These are phyloP conservation scores for Mylabris phalerata DNA, from an alignment of 1,140 invertebrate genomes.

Conservation along the genomic window DNA sequence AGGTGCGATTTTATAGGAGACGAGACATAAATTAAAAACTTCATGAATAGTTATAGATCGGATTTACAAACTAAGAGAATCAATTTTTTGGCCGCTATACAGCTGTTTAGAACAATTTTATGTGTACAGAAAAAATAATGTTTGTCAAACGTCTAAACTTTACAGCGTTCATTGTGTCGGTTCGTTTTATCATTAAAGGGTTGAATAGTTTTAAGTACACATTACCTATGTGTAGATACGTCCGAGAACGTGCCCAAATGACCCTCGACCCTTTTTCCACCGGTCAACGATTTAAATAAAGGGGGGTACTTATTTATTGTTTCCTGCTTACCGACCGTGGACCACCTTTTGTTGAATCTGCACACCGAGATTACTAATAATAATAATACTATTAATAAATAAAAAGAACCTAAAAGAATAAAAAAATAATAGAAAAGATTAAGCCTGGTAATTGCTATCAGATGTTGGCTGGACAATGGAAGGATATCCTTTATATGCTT, in stretches of 20 bases:
- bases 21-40: no score
- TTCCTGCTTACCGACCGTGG: slow-evolving; percentile 23
- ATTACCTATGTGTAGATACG: background rate
- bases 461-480: slow-evolving; percentile 24
- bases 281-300: slow-evolving; percentile 19
- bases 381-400: background rate
- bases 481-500: slow-evolving; percentile 27
- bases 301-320: slow-evolving; percentile 21
- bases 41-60: no score
- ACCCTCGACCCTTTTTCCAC: slow-evolving; percentile 13
- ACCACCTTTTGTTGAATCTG: slow-evolving; percentile 24
- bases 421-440: slow-evolving; percentile 17
- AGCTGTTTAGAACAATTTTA: no score
- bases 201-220: slow-evolving; percentile 9
- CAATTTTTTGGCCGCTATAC: no score
- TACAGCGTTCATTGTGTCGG: no score
- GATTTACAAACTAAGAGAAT: no score
- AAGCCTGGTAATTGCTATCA: slow-evolving; percentile 27
- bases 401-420: no score
- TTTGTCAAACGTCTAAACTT: slow-evolving; percentile 13
- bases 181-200: slow-evolving; percentile 5
- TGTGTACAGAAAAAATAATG: slow-evolving; percentile 5
- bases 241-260: slow-evolving; percentile 15
- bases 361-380: slow-evolving; percentile 26
- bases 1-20: no score